Percentiles rank a stretch among this genome's conserved stretches.
These are phyloP conservation scores for Cynaeus angustus DNA, from an alignment of 2,888 invertebrate species.

Conservation along the genomic window DNA sequence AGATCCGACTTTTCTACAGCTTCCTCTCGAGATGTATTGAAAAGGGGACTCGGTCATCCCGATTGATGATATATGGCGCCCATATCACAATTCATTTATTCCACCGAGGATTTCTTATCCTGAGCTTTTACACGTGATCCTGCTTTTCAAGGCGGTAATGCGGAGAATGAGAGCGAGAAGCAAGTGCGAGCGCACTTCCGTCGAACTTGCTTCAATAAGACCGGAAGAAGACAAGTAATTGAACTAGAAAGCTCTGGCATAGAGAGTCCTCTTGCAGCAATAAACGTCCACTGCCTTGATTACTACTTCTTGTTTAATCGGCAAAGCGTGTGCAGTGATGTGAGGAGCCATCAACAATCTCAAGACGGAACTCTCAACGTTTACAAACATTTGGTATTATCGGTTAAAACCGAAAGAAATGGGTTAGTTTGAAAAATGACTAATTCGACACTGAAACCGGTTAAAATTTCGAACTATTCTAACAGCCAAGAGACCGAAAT, in stretches of 20 bases:
- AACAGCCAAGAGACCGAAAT: conserved; percentile 19
- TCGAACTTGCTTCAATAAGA: conserved; percentile 50
- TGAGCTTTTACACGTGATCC: conserved; percentile 62
- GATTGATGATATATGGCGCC: conserved; percentile 42
- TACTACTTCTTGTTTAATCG: conserved; percentile 43
- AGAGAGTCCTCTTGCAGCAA: conserved; percentile 52
- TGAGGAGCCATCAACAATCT: conserved; percentile 4
- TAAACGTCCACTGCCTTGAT: conserved; percentile 51
- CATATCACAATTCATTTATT: conserved; percentile 61
- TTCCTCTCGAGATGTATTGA: conserved; percentile 39
- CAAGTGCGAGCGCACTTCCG: conserved; percentile 53
- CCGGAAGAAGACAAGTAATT: conserved; percentile 56
- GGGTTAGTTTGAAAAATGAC: too few relatives aligned
- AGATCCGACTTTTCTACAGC: conserved; percentile 45
- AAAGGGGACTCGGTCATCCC: conserved; percentile 48
- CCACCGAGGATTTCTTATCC: conserved; percentile 61
- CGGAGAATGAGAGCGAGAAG: conserved; percentile 47
- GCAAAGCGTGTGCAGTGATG: conserved; percentile 22
- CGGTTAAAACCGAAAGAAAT: neutral
- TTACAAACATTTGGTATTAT: conserved; percentile 4
- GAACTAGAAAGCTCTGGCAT: conserved; percentile 53
- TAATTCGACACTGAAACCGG: neutral
- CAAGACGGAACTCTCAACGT: neutral
- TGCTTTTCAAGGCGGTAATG: conserved; percentile 59
- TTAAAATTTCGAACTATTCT: neutral